These are phyloP conservation scores for Empis livida DNA, from an alignment of 2,888 invertebrate species.

Conservation along the genomic window DNA sequence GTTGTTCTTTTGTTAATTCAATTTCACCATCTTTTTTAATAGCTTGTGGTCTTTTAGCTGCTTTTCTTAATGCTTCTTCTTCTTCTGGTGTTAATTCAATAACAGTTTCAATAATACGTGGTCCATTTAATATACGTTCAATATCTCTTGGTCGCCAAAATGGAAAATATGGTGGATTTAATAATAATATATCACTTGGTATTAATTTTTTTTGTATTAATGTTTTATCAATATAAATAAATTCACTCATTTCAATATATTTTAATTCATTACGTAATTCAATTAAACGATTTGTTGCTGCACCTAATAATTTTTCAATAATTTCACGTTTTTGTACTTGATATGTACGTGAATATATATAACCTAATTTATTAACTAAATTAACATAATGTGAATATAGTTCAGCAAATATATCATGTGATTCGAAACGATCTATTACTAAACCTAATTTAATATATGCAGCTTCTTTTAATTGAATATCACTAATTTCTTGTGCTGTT, in stretches of 20 bases:
- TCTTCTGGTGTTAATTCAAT: not conserved
- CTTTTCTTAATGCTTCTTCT: not conserved
- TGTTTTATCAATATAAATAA: slow-evolving; percentile 54
- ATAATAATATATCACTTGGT: slow-evolving; percentile 45
- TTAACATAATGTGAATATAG: slow-evolving; percentile 27
- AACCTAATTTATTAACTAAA: slow-evolving; percentile 27
- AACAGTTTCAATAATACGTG: slow-evolving; percentile 11
- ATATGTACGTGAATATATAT: slow-evolving; percentile 26
- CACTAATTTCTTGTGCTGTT: slow-evolving; percentile 32
- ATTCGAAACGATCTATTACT: slow-evolving; percentile 17
- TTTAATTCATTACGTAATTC: slow-evolving; percentile 42
- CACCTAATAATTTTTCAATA: slow-evolving; percentile 21
- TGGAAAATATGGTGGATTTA: slow-evolving; percentile 41
- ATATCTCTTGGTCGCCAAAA: slow-evolving; percentile 32
- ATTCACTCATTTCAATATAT: slow-evolving; percentile 41
- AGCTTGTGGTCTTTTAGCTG: slow-evolving; percentile 1
- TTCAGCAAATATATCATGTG: slow-evolving; percentile 26
- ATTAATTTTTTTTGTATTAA: slow-evolving; percentile 50
- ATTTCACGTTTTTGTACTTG: slow-evolving; percentile 31
- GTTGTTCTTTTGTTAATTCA: slow-evolving; percentile 15
- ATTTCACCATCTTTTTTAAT: slow-evolving; percentile 5
- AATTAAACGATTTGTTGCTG: slow-evolving; percentile 34
- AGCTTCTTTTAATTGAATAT: slow-evolving; percentile 32
- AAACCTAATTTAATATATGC: slow-evolving; percentile 23
- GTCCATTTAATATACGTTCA: slow-evolving; percentile 19